Evolutionary conservation across 2,888 invertebrate genomes (phyloP).

Genomic region (Morpho deidamia): DNA sequence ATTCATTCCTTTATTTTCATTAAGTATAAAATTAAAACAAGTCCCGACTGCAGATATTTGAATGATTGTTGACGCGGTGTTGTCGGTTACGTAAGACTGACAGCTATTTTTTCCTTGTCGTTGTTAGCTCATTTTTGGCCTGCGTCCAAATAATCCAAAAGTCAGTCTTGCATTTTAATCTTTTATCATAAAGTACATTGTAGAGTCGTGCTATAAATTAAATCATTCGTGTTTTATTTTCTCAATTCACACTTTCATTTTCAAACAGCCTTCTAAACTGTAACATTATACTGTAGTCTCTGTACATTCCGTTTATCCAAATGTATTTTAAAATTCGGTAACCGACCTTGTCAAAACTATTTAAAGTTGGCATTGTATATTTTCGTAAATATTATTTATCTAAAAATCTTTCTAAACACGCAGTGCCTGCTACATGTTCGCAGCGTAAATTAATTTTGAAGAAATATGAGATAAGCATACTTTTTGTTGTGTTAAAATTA

Average conservation of each 20-base stretch:
- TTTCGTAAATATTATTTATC: not conserved
- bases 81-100: slow-evolving; percentile 46
- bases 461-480: no score
- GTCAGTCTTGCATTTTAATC: slow-evolving; percentile 20
- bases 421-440: no score
- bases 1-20: not conserved
- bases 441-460: no score
- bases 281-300: not conserved
- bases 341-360: slow-evolving; percentile 24
- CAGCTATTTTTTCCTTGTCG: slow-evolving; percentile 70
- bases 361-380: slow-evolving; percentile 21
- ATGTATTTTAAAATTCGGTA: slow-evolving; percentile 6
- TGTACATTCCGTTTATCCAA: not conserved
- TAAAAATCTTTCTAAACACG: not conserved
- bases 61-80: slow-evolving; percentile 29
- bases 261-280: not conserved
- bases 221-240: not conserved
- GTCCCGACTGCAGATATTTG: slow-evolving; percentile 6
- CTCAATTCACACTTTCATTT: slow-evolving; percentile 5
- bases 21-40: not conserved
- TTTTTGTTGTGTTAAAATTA: no score
- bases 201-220: slow-evolving; percentile 1
- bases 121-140: slow-evolving; percentile 63
- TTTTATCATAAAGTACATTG: slow-evolving; percentile 16
- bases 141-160: slow-evolving; percentile 51